Base-by-base conservation (phyloP, 2,113 vertebrate species). In the Globicephala melas region DNA sequence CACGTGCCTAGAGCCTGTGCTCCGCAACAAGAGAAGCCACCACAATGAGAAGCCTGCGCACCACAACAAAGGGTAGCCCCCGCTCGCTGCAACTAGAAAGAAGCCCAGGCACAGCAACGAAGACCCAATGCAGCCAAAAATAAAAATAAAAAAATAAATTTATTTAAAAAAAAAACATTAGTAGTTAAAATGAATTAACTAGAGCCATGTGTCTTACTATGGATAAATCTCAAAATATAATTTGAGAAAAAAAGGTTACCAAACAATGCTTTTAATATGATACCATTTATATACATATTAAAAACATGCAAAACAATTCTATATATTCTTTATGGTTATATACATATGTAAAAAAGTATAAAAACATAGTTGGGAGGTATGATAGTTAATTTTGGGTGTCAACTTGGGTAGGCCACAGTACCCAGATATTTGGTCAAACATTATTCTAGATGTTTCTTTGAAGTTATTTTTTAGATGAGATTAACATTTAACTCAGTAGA, bases 261-360 rank as follows among this genome's bases (percentile, higher is more conserved):
- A 70, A 65, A 65, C 41, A 60, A 81, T 86, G 47, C 25, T 82
- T 82, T 90, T 38, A 90, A n/a, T 90, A 81, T 67, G 36, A 68
- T 91, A 82, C 23, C 23, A 81, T 60, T 85, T 95, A 68, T 93
- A 90, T 74, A 67, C 33, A 41, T 41, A 71, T 65, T 89, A 50
- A 89, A 79, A 89, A 83, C 47, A 67, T 68, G 60, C 21, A 88
- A 92, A 96, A 85, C 62, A 80, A 58, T 44, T 91, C 38, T 65
- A 23, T 90, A 11, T 89, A 71, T 91, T 88, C 82, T 70, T 96
- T 84, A 84, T 92, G n/a, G 7, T 83, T 92, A 88, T 20, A 68
- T 67, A 38, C 67, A 74, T 28, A 67, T 82, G 33, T 36, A 67
- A 79, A 93, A 95, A 95, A 18, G 12, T 76, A 68, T 71, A 33